These are phyloP conservation scores for Ferdinandea cuprea DNA, from an alignment of 2,888 invertebrate genomes.

Conservation along the genomic window DNA sequence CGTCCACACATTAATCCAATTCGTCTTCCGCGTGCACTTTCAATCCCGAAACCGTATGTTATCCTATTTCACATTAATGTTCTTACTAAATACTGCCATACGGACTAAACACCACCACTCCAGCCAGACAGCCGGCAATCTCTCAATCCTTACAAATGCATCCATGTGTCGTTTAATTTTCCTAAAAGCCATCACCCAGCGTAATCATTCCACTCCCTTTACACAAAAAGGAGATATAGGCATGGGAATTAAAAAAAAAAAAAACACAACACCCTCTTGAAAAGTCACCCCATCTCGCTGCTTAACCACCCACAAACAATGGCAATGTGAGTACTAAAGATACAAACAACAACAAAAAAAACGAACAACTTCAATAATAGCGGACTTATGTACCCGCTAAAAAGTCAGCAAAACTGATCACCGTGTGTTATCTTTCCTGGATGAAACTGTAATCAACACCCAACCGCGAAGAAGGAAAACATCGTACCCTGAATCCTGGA, in stretches of 20 bases:
- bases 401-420: slow-evolving; percentile 65
- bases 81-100: slow-evolving; percentile 73
- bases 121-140: slow-evolving; percentile 31
- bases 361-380: slow-evolving; percentile 72
- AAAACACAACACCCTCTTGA: slow-evolving; percentile 69
- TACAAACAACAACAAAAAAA: slow-evolving; percentile 12
- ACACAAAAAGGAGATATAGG: slow-evolving; percentile 20
- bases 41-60: slow-evolving; percentile 63
- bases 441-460: slow-evolving; percentile 46
- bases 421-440: slow-evolving; percentile 13
- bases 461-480: slow-evolving; percentile 68
- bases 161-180: slow-evolving; percentile 83
- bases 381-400: slow-evolving; percentile 71
- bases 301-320: slow-evolving; percentile 65
- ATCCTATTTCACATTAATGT: slow-evolving; percentile 69
- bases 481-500: slow-evolving; percentile 29
- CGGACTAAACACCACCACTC: slow-evolving; percentile 54
- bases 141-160: slow-evolving; percentile 73
- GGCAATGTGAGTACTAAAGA: not conserved
- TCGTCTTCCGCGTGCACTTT: slow-evolving; percentile 21
- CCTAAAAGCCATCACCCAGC: slow-evolving; percentile 81
- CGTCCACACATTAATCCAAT: slow-evolving; percentile 43
- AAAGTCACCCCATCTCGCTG: slow-evolving; percentile 63
- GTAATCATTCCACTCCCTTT: slow-evolving; percentile 74
- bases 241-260: slow-evolving; percentile 39